Conservation (phyloP, 1,140 invertebrate species). For the Hyles vespertilio region DNA sequence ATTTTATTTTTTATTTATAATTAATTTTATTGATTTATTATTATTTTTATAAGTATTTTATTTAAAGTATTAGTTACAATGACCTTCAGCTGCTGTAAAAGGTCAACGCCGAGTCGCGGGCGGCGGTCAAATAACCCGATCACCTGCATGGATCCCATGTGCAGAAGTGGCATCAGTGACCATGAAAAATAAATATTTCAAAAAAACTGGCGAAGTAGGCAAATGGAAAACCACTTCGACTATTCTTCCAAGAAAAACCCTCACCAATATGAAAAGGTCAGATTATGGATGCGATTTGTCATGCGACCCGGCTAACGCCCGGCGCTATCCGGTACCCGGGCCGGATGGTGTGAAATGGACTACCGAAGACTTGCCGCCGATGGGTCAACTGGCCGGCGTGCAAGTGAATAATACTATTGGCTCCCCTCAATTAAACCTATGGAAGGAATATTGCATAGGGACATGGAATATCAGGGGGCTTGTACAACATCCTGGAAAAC, state of each 20-base stretch:
- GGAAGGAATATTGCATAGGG: too few relatives aligned
- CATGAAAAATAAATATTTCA: not conserved
- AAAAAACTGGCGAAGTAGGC: not conserved
- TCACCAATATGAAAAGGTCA: not conserved
- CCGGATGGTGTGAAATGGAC: conserved; percentile 18
- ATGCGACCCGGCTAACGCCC: conserved; percentile 18
- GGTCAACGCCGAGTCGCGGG: not conserved
- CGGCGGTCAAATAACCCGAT: not conserved
- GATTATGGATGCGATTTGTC: conserved; percentile 6
- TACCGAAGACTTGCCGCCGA: conserved; percentile 19
- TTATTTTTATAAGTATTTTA: too few relatives aligned
- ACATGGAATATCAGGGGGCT: too few relatives aligned
- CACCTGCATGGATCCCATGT: not conserved
- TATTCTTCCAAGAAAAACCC: not conserved
- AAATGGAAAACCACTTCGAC: not conserved
- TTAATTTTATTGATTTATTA: too few relatives aligned
- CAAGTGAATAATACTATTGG: too few relatives aligned
- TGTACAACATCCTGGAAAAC: too few relatives aligned
- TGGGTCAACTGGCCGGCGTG: conserved; percentile 7
- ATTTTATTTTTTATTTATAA: too few relatives aligned
- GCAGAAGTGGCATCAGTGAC: not conserved
- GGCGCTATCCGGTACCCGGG: conserved; percentile 22
- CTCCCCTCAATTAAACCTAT: too few relatives aligned
- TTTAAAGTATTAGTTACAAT: too few relatives aligned
- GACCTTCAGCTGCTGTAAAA: too few relatives aligned